A percentile compares a stretch with the other conserved stretches of the same genome.
phyloP scores from a whole-genome alignment of 2,113 vertebrate genomes.

The Petaurus breviceps region DNA sequence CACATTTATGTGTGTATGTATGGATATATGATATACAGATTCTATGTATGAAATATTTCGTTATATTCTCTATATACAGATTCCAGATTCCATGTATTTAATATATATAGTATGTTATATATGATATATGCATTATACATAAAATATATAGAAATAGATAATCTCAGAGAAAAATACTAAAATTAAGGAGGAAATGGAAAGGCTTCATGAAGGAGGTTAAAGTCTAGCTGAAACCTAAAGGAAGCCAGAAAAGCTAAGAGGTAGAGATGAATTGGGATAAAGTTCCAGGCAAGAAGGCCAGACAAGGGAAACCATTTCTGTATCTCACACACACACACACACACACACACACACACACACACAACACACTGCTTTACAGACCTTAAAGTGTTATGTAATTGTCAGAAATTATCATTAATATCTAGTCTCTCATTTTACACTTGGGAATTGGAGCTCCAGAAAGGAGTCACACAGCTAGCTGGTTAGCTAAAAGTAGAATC shows the following conservation, averaged over 20 bases:
- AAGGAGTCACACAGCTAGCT: not conserved
- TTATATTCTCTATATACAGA: too few species aligned
- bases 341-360: not conserved
- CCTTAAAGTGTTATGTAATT: not conserved
- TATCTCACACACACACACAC: not conserved
- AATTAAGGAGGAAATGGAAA: not conserved
- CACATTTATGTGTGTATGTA: too few species aligned
- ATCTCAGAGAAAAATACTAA: not conserved
- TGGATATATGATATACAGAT: too few species aligned
- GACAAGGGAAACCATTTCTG: not conserved
- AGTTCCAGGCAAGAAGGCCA: not conserved
- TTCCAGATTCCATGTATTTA: too few species aligned
- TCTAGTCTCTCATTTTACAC: not conserved
- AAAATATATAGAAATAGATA: not conserved
- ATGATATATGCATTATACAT: too few species aligned
- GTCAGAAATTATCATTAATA: not conserved
- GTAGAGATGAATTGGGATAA: too few species aligned
- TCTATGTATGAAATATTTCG: too few species aligned
- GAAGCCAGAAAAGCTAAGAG: not conserved
- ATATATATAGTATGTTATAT: too few species aligned
- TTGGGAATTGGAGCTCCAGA: not conserved
- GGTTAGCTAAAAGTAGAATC: not conserved
- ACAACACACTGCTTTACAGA: not conserved
- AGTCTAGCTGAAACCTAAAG: not conserved
- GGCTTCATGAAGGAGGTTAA: not conserved